Evolutionary conservation across 1,140 invertebrate species (phyloP).

Genomic region (Riptortus pedestris): DNA sequence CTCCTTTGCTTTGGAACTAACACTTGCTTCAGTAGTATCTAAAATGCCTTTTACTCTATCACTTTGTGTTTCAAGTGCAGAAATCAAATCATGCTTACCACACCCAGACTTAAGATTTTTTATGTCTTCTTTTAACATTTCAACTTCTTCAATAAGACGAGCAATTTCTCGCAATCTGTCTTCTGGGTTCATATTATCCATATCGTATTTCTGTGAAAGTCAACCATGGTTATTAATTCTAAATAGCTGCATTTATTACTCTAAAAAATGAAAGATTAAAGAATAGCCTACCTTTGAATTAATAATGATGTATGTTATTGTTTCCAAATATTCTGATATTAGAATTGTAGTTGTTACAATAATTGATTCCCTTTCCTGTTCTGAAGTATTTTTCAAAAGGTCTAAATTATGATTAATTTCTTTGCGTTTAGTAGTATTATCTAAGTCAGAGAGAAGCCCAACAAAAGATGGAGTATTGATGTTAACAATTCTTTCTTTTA

Average conservation of each 20-base stretch:
- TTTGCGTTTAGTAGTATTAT: background rate
- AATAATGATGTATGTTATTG: constrained; percentile 23
- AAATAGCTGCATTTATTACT: too few relatives aligned
- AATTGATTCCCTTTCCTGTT: constrained; percentile 23
- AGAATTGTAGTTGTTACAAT: constrained; percentile 17
- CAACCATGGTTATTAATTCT: background rate
- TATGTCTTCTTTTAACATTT: constrained; percentile 46
- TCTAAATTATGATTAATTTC: constrained; percentile 35
- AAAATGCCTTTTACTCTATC: constrained; percentile 12
- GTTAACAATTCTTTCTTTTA: constrained; percentile 1
- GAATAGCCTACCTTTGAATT: constrained; percentile 19
- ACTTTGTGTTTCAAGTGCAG: constrained; percentile 22
- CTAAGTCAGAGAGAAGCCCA: constrained; percentile 10
- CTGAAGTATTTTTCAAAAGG: constrained; percentile 41
- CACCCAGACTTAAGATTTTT: constrained; percentile 3
- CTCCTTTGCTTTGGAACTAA: constrained; percentile 44
- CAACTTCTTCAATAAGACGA: constrained; percentile 43
- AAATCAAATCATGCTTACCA: constrained; percentile 9
- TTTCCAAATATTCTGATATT: constrained; percentile 25
- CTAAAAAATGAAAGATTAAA: too few relatives aligned
- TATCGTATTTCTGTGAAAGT: background rate
- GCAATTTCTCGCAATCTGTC: constrained; percentile 23
- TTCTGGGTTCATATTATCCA: constrained; percentile 10
- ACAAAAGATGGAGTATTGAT: constrained; percentile 1
- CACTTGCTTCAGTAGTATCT: constrained; percentile 36